Evolutionary conservation across 1,140 invertebrate genomes (phyloP), one percentile per base, ranked within the genome.

Genomic region (Thrips palmi): DNA sequence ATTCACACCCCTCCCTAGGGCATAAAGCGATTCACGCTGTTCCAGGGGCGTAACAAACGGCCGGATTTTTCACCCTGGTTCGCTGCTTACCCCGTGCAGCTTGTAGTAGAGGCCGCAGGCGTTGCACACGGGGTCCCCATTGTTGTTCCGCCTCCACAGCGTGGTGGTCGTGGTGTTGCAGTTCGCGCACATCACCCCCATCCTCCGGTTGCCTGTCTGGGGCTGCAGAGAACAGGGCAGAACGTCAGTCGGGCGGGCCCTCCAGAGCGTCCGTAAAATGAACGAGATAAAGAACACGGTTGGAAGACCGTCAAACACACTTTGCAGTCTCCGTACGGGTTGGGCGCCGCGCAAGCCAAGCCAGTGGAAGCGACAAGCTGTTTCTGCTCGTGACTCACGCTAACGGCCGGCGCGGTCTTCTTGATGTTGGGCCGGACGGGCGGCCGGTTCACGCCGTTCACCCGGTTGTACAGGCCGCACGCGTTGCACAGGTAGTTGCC

Each of bases 401-500:
- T 41, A 46, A 45, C 52, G 33, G 54, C 53, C 38, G 51, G 45
- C 6, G 45, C 41, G 3, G 47, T 44, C 49, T 55, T 55, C 45
- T 55, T 55, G 25, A 50, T 45, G 22, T 50, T 44, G 6, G 51
- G 46, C 15, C 49, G 42, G n/a, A 80, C 65, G 8, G 77, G 61
- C 6, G 82, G 79, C 49, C 87, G 64, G 59, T 80, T 87, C 46
- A 81, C 69, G n/a, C 84, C 83, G 57, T 89, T 85, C 54, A 79
- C 77, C 54, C 80, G 74, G 54, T 71, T 79, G 62, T 83, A 86
- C 14, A 84, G 64, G 19, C 64, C 80, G 57, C 88, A 93, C 29
- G 81, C 80, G 55, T 88, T 89, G 62, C 87, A 92, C 36, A 91
- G 63, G 57, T 87, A 89, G 53, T 88, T 80, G 5, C 85, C 83